Evolutionary conservation across 2,888 invertebrate species (phyloP), one percentile per base, ranked within the genome.

Genomic region (Sialis fuliginosa): DNA sequence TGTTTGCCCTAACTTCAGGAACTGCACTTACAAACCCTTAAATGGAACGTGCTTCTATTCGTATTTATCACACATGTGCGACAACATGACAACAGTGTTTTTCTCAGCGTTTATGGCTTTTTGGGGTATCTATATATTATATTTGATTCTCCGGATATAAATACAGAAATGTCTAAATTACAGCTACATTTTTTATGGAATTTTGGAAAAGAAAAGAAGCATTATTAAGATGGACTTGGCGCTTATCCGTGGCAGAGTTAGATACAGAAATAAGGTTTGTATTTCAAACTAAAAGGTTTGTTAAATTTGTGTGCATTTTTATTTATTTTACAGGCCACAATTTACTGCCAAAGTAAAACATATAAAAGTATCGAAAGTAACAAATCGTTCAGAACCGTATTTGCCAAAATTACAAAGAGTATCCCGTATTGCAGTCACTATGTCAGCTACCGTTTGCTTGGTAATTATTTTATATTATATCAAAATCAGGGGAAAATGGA

Each of bases 11-110:
- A 68, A 68, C 51, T 54, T 59, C 33, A 54, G 59, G 6, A 48
- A 53, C 13, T 79, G 78, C 54, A 57, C 63, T 22, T 71, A 66
- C 53, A 68, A 67, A 64, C 56, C 60, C 34, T 60, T 80, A 6
- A 58, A 59, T n/a, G 62, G 65, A 9, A 69, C 67, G 39, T 80
- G 79, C 56, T 51, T 59, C 6, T 68, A 70, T 54, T 66, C 74
- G 5, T 63, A 66, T 48, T 58, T 67, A 33, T 61, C 62, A 0
- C 62, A 71, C 55, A 41, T 60, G 22, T 56, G 60, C 47, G 64
- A 65, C 49, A 63, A 62, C 51, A 48, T 54, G 12, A 48, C 50
- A 1, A 59, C 58, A 5, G 50, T 61, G 6, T 41, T 52, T 9
- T 62, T 57, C 50, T 58, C 62, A 0, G 50, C 60, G 6, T 54